Evolutionary conservation across 2,888 invertebrate genomes (phyloP), one percentile per base, ranked within the genome.

Genomic region (Charanyca ferruginea): DNA sequence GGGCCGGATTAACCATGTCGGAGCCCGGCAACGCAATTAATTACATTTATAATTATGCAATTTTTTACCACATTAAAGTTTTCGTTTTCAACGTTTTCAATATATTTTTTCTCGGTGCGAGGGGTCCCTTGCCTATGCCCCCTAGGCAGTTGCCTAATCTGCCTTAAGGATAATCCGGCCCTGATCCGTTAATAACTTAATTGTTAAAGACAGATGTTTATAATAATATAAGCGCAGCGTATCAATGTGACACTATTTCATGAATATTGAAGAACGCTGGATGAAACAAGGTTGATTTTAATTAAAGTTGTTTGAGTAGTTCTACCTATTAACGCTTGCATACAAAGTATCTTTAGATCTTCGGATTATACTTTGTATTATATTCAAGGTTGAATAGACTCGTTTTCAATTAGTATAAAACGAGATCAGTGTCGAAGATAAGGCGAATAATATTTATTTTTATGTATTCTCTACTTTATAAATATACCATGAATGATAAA

Each of bases 311-410:
- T 63, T 58, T 66, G 41, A 57, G 32, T 45, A 32, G 60, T 54
- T 67, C 49, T 28, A 42, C 25, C 23, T 20, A 60, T 65, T 59
- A 53, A 13, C 20, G 52, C 61, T 47, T 59, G 61, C 54, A 70
- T 80, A 54, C 45, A 44, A 70, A 70, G 42, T 64, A 48, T 66
- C 52, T 54, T 53, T 47, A 65, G 59, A 63, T 71, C 35, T 48
- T 79, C n/a, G 23, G 22, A 71, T 67, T 68, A 66, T 59, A 53
- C 72, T 62, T 62, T 28, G 64, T 3, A 63, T 71, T 32, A 51
- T 23, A 47, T 35, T 52, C 69, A 79, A 80, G 69, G 79, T 69
- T 63, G 35, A 47, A 63, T 42, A 60, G 4, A 65, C 66, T 80
- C 32, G 69, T 77, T 72, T 76, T 38, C 0, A 61, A 65, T 61